Percentiles rank a stretch among this genome's conserved stretches.
These are phyloP conservation scores for Zootermopsis nevadensis DNA, from an alignment of 2,888 invertebrate genomes.

Conservation along the genomic window DNA sequence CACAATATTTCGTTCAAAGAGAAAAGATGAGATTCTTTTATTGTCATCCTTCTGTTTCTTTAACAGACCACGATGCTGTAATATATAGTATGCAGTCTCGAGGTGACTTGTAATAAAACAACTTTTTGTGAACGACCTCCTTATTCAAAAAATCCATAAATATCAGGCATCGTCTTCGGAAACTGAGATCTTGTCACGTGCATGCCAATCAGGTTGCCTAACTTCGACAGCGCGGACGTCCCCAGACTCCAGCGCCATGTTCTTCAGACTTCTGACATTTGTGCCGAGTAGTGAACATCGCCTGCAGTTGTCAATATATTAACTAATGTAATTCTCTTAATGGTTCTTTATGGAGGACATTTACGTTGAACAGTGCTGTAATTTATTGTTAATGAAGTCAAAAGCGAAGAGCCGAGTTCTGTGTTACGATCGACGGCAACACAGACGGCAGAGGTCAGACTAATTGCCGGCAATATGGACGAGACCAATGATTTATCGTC, in stretches of 20 bases:
- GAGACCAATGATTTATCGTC: too few species aligned
- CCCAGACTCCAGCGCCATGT: not conserved
- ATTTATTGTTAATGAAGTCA: constrained; percentile 29
- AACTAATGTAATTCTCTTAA: constrained; percentile 29
- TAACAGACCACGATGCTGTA: not conserved
- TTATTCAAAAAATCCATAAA: not conserved
- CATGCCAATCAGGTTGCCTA: not conserved
- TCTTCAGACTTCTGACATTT: not conserved
- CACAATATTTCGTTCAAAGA: not conserved
- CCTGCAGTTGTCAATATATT: constrained; percentile 10
- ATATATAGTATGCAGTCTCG: not conserved
- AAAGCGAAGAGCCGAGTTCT: too few species aligned
- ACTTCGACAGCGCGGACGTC: not conserved
- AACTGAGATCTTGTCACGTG: not conserved
- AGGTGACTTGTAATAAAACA: not conserved
- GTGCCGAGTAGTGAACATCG: not conserved
- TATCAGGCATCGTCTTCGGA: too few species aligned
- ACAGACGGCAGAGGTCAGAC: not conserved
- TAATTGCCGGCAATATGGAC: not conserved
- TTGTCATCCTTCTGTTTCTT: not conserved
- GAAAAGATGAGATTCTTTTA: not conserved
- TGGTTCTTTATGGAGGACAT: constrained; percentile 5
- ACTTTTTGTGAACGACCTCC: not conserved
- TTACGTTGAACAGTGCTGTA: constrained; percentile 5
- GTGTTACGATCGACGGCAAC: not conserved